These are phyloP conservation scores for Dermatemys mawii DNA, from an alignment of 2,113 vertebrate genomes.

Conservation along the genomic window DNA sequence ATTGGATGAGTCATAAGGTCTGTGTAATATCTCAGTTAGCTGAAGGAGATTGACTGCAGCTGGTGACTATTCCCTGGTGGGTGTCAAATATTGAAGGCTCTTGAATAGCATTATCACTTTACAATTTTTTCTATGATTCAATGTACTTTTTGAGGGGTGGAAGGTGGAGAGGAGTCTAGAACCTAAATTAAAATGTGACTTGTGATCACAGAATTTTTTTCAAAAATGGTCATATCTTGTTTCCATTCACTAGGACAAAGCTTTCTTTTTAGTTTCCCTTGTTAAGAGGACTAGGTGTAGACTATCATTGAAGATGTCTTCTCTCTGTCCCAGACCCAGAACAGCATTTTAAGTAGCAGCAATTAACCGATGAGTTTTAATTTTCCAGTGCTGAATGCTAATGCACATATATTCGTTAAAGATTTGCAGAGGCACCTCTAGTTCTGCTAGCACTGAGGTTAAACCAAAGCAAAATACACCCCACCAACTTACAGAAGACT, in stretches of 20 bases:
- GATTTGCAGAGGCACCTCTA: background rate
- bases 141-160: too few species aligned
- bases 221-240: background rate
- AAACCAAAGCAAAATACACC: background rate
- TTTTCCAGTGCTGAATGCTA: background rate
- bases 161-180: background rate
- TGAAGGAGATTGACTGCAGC: background rate
- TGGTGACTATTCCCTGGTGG: background rate
- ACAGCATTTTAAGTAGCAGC: background rate
- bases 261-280: background rate
- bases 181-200: background rate
- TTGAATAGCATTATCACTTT: background rate
- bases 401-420: background rate
- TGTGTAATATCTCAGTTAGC: background rate
- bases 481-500: accelerated
- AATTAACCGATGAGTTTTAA: background rate
- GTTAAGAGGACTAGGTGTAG: background rate
- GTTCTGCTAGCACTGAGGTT: background rate
- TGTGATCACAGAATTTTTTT: background rate
- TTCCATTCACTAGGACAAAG: background rate
- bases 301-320: accelerated
- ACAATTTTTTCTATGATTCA: background rate
- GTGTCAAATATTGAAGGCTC: conserved; percentile 52
- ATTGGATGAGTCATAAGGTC: conserved; percentile 20
- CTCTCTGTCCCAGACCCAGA: background rate